These are phyloP conservation scores for Mandrillus leucophaeus DNA, from an alignment of 2,113 vertebrate genomes.

Conservation along the genomic window DNA sequence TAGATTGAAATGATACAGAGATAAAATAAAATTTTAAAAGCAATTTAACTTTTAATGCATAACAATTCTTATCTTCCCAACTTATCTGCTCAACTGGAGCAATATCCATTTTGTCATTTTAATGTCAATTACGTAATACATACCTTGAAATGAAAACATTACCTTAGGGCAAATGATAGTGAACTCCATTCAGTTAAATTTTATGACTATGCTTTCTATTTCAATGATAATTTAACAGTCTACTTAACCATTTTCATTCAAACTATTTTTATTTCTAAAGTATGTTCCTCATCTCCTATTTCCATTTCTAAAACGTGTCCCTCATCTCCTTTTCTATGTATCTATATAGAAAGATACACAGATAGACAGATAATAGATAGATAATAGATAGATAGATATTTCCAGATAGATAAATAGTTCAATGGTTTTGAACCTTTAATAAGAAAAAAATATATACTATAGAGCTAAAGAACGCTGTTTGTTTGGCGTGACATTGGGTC, in stretches of 20 bases:
- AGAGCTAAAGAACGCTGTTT: too few species aligned
- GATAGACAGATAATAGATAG: too few species aligned
- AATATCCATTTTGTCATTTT: constrained; percentile 66
- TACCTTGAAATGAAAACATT: constrained; percentile 74
- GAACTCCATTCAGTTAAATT: constrained; percentile 80
- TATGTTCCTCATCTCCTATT: constrained; percentile 70
- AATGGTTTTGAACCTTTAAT: too few species aligned
- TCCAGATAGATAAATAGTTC: too few species aligned
- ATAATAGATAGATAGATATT: too few species aligned
- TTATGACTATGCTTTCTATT: constrained; percentile 83
- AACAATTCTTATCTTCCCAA: constrained; percentile 40
- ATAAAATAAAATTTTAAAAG: constrained; percentile 73
- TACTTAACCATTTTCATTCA: constrained; percentile 76
- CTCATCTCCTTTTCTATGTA: background rate
- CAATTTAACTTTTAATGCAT: constrained; percentile 55
- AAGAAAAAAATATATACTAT: too few species aligned
- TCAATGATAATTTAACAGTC: constrained; percentile 83
- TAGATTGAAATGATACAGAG: constrained; percentile 46
- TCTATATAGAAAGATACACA: background rate
- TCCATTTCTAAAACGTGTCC: background rate
- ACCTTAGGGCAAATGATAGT: constrained; percentile 79
- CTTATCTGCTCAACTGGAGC: constrained; percentile 72
- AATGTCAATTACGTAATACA: constrained; percentile 78
- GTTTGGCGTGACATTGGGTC: too few species aligned
- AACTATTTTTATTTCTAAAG: constrained; percentile 75